These are phyloP conservation scores for Cydia fagiglandana DNA, from an alignment of 1,140 invertebrate species.

Conservation along the genomic window DNA sequence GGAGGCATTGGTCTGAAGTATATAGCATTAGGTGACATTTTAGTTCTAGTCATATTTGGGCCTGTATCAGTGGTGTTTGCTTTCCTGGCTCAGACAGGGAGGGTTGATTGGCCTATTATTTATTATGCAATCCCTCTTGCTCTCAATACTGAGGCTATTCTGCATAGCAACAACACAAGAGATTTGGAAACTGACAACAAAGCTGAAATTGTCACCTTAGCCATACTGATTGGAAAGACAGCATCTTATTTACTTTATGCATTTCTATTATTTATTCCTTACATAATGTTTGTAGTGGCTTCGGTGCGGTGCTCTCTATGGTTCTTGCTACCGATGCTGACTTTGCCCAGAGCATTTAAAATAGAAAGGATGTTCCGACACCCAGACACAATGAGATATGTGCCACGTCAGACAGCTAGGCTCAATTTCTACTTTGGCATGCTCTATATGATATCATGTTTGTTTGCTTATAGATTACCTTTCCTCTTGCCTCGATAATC, in stretches of 20 bases:
- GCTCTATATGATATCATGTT: conserved; percentile 90
- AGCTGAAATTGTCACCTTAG: conserved; percentile 94
- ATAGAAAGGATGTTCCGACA: conserved; percentile 94
- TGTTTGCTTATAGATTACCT: conserved; percentile 81
- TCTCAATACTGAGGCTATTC: conserved; percentile 95
- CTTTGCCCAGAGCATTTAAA: conserved; percentile 91
- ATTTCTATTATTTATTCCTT: conserved; percentile 94
- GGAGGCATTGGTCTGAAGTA: conserved; percentile 97
- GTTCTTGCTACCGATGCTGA: conserved; percentile 93
- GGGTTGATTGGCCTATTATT: conserved; percentile 91
- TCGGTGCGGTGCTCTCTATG: conserved; percentile 90
- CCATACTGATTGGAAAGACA: conserved; percentile 94
- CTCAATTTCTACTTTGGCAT: conserved; percentile 95
- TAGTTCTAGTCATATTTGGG: conserved; percentile 95
- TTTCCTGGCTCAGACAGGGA: conserved; percentile 94
- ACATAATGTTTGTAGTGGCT: conserved; percentile 92
- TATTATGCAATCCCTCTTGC: conserved; percentile 96
- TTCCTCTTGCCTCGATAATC: conserved; percentile 61
- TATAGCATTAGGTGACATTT: conserved; percentile 93
- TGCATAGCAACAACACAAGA: conserved; percentile 96
- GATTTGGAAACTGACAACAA: conserved; percentile 91
- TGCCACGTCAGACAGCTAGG: conserved; percentile 93
- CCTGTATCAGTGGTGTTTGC: conserved; percentile 97
- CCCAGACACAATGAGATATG: conserved; percentile 86
- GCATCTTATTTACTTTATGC: conserved; percentile 95